Conservation (phyloP, 2,888 invertebrate species). For the Creontiades dilutus region DNA sequence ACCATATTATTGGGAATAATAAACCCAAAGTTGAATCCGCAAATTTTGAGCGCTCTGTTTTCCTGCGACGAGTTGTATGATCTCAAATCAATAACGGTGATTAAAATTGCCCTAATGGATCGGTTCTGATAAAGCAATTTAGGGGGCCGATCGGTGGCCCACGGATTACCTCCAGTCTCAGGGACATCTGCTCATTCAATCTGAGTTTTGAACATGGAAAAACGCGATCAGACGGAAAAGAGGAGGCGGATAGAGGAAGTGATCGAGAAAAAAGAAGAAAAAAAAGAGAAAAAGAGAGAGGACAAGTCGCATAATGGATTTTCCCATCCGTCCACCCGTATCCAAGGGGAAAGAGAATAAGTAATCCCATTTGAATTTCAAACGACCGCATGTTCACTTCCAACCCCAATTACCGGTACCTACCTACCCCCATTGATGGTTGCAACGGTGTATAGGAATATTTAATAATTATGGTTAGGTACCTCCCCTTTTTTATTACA, state of each 20-base stretch:
- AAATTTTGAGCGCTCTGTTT: no score
- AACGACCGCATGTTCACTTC: background rate
- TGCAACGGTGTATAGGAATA: background rate
- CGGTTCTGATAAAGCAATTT: no score
- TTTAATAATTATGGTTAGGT: background rate
- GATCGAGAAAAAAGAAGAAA: no score
- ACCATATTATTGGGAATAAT: no score
- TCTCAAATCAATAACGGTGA: no score
- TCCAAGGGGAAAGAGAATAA: background rate
- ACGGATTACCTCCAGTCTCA: no score
- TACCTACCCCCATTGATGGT: background rate
- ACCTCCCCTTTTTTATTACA: background rate
- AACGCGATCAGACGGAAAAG: constrained; percentile 8
- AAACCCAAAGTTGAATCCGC: no score
- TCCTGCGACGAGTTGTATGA: no score
- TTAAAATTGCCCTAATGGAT: no score
- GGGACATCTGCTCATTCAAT: background rate
- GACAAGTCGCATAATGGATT: background rate
- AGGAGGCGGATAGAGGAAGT: background rate
- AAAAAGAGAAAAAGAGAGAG: background rate
- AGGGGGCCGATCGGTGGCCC: no score
- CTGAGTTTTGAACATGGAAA: constrained; percentile 3
- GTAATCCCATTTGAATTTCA: constrained; percentile 7
- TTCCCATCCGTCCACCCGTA: background rate
- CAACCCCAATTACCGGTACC: background rate